These are phyloP conservation scores for Pipistrellus kuhlii DNA, from an alignment of 2,797 vertebrate species.

Conservation along the genomic window DNA sequence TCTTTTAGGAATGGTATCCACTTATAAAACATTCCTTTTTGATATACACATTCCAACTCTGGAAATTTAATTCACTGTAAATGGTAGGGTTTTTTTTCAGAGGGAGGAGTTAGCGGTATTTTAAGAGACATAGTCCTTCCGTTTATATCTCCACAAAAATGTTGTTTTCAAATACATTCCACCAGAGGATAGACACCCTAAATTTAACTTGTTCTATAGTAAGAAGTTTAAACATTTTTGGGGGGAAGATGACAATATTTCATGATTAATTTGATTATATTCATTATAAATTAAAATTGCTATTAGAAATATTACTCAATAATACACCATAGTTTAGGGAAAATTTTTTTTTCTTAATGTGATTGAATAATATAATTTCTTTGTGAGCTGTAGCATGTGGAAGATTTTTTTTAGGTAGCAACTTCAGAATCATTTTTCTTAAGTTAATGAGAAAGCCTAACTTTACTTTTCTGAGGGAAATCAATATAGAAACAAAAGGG, in stretches of 20 bases:
- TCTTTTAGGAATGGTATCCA: not conserved
- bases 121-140: not conserved
- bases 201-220: not conserved
- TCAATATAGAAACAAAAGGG: slow-evolving; percentile 22
- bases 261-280: not conserved
- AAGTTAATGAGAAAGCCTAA: slow-evolving; percentile 51
- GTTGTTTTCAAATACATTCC: not conserved
- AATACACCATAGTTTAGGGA: slow-evolving; percentile 33
- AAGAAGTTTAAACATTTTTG: slow-evolving; percentile 11
- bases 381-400: slow-evolving; percentile 44
- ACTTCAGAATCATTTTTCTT: slow-evolving; percentile 17
- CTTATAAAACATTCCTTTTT: slow-evolving; percentile 4
- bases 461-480: slow-evolving; percentile 68
- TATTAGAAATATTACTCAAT: slow-evolving; percentile 29
- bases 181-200: not conserved
- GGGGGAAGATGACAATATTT: not conserved
- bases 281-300: slow-evolving; percentile 61
- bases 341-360: slow-evolving; percentile 20
- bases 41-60: not conserved
- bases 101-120: not conserved
- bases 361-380: slow-evolving; percentile 40
- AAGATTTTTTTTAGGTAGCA: slow-evolving; percentile 39
- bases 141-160: not conserved
- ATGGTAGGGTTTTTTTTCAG: not conserved
- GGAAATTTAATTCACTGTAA: not conserved